A percentile compares a stretch with the other conserved stretches of the same genome.
These are phyloP conservation scores for Cheilosia pagana DNA, from an alignment of 2,888 invertebrate species.

Conservation along the genomic window DNA sequence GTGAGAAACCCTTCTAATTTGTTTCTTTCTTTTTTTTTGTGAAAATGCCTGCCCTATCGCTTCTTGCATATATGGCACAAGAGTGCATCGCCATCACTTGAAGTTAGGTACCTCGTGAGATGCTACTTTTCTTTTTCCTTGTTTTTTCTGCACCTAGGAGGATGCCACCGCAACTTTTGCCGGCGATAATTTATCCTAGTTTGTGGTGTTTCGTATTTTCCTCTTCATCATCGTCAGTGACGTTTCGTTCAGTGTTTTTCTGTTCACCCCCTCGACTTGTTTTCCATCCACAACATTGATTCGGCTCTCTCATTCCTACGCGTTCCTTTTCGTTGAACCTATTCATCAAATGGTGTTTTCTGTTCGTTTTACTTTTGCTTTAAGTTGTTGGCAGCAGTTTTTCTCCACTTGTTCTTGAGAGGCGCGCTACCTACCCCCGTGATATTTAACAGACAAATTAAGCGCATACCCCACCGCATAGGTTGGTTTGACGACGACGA, in stretches of 20 bases:
- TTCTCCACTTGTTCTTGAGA: slow-evolving; percentile 8
- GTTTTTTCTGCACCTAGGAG: slow-evolving; percentile 1
- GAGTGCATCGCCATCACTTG: slow-evolving; percentile 40
- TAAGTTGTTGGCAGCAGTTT: background rate
- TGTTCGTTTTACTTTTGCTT: slow-evolving; percentile 7
- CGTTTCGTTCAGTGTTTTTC: background rate
- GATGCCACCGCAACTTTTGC: slow-evolving; percentile 29
- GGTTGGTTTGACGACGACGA: background rate
- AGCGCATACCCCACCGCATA: slow-evolving; percentile 25
- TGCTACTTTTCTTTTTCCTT: background rate
- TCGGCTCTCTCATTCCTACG: background rate
- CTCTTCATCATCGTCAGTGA: slow-evolving; percentile 35
- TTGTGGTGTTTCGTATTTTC: slow-evolving; percentile 37
- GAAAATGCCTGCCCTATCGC: slow-evolving; percentile 26
- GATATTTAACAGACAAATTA: slow-evolving; percentile 58
- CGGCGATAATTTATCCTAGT: slow-evolving; percentile 47
- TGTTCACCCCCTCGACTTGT: background rate
- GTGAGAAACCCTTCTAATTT: slow-evolving; percentile 4
- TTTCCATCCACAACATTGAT: background rate
- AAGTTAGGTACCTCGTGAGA: slow-evolving; percentile 37
- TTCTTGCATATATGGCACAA: slow-evolving; percentile 17
- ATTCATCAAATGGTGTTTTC: slow-evolving; percentile 21
- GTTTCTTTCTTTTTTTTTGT: background rate
- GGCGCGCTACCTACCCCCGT: slow-evolving; percentile 25
- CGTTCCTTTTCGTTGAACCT: slow-evolving; percentile 4